Percentiles rank a stretch among this genome's conserved stretches.
Evolutionary conservation across 2,888 invertebrate species (phyloP).

Genomic region (Pyrocoelia pectoralis): DNA sequence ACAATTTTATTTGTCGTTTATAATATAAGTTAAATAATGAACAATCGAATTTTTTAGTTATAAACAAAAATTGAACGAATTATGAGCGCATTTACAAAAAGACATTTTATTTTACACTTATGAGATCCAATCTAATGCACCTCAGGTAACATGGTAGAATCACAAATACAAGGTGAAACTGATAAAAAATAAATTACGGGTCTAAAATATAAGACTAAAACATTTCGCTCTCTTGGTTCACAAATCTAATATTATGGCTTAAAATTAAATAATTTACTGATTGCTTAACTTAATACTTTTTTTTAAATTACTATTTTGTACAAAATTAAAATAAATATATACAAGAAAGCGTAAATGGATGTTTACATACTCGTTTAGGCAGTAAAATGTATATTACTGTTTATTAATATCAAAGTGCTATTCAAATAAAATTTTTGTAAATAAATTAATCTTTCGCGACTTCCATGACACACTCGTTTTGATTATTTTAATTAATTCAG

Average conservation of each 20-base stretch:
- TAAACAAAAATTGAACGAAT: too few relatives aligned
- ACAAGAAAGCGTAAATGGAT: background rate
- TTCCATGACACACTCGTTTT: background rate
- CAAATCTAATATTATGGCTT: background rate
- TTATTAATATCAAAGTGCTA: background rate
- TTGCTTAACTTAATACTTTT: conserved; percentile 5
- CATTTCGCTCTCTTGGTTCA: background rate
- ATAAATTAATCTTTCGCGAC: background rate
- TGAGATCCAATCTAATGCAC: conserved; percentile 39
- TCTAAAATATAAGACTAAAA: background rate
- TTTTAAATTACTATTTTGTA: conserved; percentile 7
- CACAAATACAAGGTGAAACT: conserved; percentile 23
- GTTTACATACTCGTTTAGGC: background rate
- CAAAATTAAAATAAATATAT: background rate
- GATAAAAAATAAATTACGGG: background rate
- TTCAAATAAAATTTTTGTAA: too few relatives aligned
- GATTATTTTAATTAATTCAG: too few relatives aligned
- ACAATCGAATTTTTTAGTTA: too few relatives aligned
- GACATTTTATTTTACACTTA: conserved; percentile 23
- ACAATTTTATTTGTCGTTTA: too few relatives aligned
- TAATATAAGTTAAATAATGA: too few relatives aligned
- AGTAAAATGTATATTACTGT: background rate
- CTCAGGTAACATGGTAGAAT: conserved; percentile 20
- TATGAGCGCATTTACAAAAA: too few relatives aligned
- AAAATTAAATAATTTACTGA: background rate